These are phyloP conservation scores for Dipodomys merriami DNA, from an alignment of 2,113 vertebrate genomes.

Conservation along the genomic window DNA sequence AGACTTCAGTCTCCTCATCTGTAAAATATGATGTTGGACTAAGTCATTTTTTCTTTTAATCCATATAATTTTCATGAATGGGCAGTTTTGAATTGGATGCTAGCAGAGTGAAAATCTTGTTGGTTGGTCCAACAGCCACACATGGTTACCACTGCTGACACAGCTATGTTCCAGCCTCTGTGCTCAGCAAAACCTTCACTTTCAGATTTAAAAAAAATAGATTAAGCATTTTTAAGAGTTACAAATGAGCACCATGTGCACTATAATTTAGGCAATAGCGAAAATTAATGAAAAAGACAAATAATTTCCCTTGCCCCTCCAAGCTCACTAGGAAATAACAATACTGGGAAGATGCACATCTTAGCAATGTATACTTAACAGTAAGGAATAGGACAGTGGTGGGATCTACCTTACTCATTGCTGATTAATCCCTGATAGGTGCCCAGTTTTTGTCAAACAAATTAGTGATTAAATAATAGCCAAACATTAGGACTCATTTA, in stretches of 20 bases:
- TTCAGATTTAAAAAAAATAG: not conserved
- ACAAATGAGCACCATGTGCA: slow-evolving; percentile 43
- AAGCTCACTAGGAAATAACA: slow-evolving; percentile 12
- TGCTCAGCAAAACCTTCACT: not conserved
- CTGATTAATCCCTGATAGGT: not conserved
- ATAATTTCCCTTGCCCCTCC: not conserved
- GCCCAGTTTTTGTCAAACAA: not conserved
- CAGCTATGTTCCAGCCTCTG: not conserved
- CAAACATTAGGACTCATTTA: not conserved
- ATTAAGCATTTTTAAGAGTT: slow-evolving; percentile 20
- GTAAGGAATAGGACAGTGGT: not conserved
- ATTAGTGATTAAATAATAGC: not conserved
- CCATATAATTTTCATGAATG: not conserved
- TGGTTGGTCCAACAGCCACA: not conserved
- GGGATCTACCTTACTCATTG: not conserved
- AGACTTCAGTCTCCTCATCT: not conserved
- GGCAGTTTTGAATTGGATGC: not conserved
- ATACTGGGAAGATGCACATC: not conserved
- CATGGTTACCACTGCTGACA: too few relatives aligned
- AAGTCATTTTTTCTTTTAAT: not conserved
- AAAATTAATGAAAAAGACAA: not conserved
- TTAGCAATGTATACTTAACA: not conserved
- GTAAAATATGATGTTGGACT: not conserved
- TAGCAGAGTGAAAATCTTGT: not conserved
- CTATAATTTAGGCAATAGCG: slow-evolving; percentile 20